Conservation (phyloP, 2,888 invertebrate species). For the Drosophila conformis region DNA sequence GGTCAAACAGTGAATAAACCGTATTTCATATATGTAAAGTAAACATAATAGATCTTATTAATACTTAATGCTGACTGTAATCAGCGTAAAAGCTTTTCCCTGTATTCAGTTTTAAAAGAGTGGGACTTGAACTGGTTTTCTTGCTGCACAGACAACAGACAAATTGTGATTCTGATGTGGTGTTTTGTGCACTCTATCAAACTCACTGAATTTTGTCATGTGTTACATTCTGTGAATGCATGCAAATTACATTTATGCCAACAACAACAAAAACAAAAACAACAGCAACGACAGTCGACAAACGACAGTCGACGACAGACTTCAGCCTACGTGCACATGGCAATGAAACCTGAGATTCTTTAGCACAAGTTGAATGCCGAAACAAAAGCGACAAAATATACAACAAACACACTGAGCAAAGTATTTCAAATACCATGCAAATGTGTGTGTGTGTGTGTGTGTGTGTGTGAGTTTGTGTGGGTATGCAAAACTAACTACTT, state of each 20-base stretch:
- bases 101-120: slow-evolving; percentile 1
- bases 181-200: neutral
- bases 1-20: slow-evolving; percentile 25
- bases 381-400: slow-evolving; percentile 51
- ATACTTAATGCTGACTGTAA: slow-evolving; percentile 12
- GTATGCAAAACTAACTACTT: slow-evolving; percentile 40
- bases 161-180: slow-evolving; percentile 10
- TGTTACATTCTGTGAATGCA: slow-evolving; percentile 26
- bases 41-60: slow-evolving; percentile 11
- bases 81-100: slow-evolving; percentile 34
- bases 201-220: slow-evolving; percentile 33
- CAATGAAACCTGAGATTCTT: slow-evolving; percentile 77
- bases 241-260: slow-evolving; percentile 13
- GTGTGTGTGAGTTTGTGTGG: slow-evolving; percentile 24
- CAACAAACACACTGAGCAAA: slow-evolving; percentile 55
- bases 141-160: slow-evolving; percentile 1
- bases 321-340: slow-evolving; percentile 69
- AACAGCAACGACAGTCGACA: slow-evolving; percentile 24
- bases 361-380: slow-evolving; percentile 44
- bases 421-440: slow-evolving; percentile 10
- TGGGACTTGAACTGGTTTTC: slow-evolving; percentile 8
- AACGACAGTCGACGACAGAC: slow-evolving; percentile 37
- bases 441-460: slow-evolving; percentile 15
- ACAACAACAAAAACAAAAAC: slow-evolving; percentile 5
- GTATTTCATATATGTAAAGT: neutral